These are phyloP conservation scores for Aphidius colemani DNA, from an alignment of 2,888 invertebrate species.

Conservation along the genomic window DNA sequence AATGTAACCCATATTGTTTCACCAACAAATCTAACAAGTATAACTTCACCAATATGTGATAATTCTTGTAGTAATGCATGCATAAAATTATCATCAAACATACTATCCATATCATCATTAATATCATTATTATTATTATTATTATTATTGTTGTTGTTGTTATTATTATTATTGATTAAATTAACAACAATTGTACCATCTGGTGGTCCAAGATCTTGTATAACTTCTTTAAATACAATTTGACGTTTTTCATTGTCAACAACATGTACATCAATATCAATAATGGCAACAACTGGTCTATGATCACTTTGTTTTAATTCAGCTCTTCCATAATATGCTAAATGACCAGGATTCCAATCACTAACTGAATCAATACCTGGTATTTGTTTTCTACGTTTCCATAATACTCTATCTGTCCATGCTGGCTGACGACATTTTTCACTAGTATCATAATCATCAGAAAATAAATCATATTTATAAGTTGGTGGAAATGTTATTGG, in stretches of 20 bases:
- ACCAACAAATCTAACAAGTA: conserved; percentile 87
- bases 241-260: conserved; percentile 79
- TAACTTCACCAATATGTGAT: conserved; percentile 85
- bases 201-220: conserved; percentile 88
- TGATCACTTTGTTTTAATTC: conserved; percentile 98
- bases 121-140: conserved; percentile 74
- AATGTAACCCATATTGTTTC: conserved; percentile 92
- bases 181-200: conserved; percentile 90
- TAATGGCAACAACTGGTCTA: conserved; percentile 89
- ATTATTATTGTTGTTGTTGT: conserved; percentile 64
- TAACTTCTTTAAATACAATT: conserved; percentile 81
- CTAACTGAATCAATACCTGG: conserved; percentile 67
- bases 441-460: conserved; percentile 98
- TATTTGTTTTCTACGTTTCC: conserved; percentile 80
- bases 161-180: conserved; percentile 63
- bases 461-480: conserved; percentile 98
- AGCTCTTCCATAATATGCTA: conserved; percentile 88
- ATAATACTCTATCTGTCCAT: conserved; percentile 97
- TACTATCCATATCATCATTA: conserved; percentile 63
- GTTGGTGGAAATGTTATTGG: conserved; percentile 92
- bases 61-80: conserved; percentile 79
- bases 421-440: conserved; percentile 97
- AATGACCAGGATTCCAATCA: conserved; percentile 77
- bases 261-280: conserved; percentile 84
- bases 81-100: conserved; percentile 82